Evolutionary conservation across 2,113 vertebrate species (phyloP).

Genomic region (Oncorhynchus kisutch): DNA sequence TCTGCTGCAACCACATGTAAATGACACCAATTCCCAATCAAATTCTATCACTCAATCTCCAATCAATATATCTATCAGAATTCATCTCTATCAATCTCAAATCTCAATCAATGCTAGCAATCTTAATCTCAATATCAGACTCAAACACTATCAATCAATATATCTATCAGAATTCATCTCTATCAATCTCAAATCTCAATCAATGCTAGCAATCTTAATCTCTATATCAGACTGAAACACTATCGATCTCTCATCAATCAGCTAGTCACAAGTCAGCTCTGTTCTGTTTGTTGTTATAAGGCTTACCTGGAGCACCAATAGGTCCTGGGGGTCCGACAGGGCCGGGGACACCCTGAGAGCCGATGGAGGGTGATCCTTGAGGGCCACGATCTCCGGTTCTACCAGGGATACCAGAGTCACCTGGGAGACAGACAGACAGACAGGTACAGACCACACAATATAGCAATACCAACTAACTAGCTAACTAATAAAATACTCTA

Average conservation of each 20-base stretch:
- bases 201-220: no score
- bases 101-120: no score
- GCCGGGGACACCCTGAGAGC: slow-evolving; percentile 74
- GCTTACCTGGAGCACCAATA: slow-evolving; percentile 81
- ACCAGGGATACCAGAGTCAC: slow-evolving; percentile 80
- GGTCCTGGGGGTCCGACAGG: slow-evolving; percentile 74
- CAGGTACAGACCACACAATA: not conserved
- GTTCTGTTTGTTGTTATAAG: no score
- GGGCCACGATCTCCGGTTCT: slow-evolving; percentile 74
- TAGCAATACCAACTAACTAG: not conserved
- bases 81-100: no score
- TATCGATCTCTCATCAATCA: not conserved
- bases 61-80: no score
- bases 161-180: no score
- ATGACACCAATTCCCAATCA: no score
- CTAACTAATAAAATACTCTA: not conserved
- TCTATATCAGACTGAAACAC: no score
- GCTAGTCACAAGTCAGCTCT: not conserved
- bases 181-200: no score
- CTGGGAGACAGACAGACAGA: slow-evolving; percentile 57
- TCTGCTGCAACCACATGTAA: no score
- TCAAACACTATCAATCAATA: not conserved
- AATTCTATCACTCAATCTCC: no score
- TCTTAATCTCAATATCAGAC: no score
- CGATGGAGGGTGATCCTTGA: slow-evolving; percentile 72